phyloP scores from a whole-genome alignment of 2,888 invertebrate species.

The Drosophila meridiana region DNA sequence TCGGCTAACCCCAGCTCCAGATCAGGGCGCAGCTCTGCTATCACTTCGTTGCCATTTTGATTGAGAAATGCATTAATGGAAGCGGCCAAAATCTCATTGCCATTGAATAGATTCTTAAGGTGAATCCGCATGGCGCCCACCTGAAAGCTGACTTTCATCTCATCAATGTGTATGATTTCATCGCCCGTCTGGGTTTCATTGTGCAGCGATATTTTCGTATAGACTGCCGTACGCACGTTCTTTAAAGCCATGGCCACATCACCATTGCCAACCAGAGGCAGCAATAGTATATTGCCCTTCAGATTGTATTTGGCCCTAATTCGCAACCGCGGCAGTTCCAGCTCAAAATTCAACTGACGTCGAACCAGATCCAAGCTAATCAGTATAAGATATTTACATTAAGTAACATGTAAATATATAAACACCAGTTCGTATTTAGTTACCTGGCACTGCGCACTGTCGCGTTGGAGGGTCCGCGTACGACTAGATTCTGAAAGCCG shows the following conservation, averaged over 20 bases:
- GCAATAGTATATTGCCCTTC: conserved; percentile 87
- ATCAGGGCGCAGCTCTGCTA: conserved; percentile 87
- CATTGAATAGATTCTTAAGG: conserved; percentile 87
- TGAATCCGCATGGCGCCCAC: conserved; percentile 86
- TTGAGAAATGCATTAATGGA: conserved; percentile 87
- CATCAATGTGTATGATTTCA: conserved; percentile 86
- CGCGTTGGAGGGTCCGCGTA: conserved; percentile 87
- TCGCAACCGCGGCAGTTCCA: conserved; percentile 86
- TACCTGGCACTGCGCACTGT: conserved; percentile 84
- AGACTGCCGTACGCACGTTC: conserved; percentile 86
- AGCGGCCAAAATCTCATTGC: conserved; percentile 87
- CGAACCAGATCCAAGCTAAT: conserved; percentile 86
- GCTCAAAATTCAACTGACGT: conserved; percentile 86
- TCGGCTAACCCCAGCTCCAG: conserved; percentile 86
- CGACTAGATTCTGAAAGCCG: conserved; percentile 86
- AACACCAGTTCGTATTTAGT: background rate
- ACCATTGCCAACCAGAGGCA: conserved; percentile 87
- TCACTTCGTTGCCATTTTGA: conserved; percentile 87
- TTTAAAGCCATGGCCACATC: conserved; percentile 86
- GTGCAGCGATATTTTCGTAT: conserved; percentile 86
- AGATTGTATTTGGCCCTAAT: conserved; percentile 87
- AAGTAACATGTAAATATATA: background rate
- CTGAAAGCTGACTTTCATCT: conserved; percentile 87
- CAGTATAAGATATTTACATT: conserved; percentile 3
- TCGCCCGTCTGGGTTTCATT: conserved; percentile 84